Base-by-base conservation (phyloP, 2,888 invertebrate genomes). In the Brachycybe producta region DNA sequence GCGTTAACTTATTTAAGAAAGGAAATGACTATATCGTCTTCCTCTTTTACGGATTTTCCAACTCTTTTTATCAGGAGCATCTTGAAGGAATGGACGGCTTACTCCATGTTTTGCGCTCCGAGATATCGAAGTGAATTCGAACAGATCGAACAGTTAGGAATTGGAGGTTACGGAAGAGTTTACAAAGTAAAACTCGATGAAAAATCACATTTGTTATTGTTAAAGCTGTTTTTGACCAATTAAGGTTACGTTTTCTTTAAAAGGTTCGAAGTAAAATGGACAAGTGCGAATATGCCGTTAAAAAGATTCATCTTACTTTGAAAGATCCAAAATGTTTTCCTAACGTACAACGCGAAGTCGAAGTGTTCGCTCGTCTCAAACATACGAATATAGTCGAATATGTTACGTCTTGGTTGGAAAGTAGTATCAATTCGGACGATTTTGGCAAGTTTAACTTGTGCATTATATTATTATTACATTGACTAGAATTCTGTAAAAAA, bases 301-400 rank as follows among this genome's bases (percentile, higher is more conserved):
- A 32, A n/a, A 32, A 32, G 32, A 32, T 32, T 32, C 32, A 11
- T n/a, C 11, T 32, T n/a, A 11, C 32, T 11, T 32, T 32, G 11
- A 11, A 32, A 32, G n/a, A 32, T n/a, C 11, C 11, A 11, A n/a
- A 32, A n/a, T 11, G n/a, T n/a, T n/a, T 32, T 11, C 11, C 11
- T 11, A n/a, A 11, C 11, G 32, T 32, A n/a, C 32, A 32, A n/a
- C 32, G 32, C 11, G 49, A 49, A 41, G 49, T 28, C 19, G 8
- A 26, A 3, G 24, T 42, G 26, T 15, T 49, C 11, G 49, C 49
- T 3, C 39, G 26, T n/a, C 21, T 49, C 15, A 17, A 49, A 1
- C 49, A 49, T 32, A 21, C 30, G 5, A 49, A 49, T 23, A 42
- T 49, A 23, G 49, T 49, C n/a, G 36, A 2, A 7, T 49, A 49